These are phyloP conservation scores for Latrodectus hesperus DNA, from an alignment of 2,888 invertebrate genomes.

Conservation along the genomic window DNA sequence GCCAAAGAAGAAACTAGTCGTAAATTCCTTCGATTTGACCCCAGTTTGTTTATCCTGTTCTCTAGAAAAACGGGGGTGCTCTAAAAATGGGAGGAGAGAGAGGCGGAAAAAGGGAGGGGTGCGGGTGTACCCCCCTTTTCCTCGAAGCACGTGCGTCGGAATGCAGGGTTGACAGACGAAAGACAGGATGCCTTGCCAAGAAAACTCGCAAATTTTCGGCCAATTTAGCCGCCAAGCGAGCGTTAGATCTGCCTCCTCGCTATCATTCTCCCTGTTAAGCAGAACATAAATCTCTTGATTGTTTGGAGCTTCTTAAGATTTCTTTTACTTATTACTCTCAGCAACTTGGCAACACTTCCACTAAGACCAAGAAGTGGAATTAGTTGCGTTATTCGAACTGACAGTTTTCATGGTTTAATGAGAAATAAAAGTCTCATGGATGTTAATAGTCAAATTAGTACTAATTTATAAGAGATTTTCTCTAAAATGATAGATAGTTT, in stretches of 20 bases:
- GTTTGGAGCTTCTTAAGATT: conserved; percentile 28
- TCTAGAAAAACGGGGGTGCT: conserved; percentile 2
- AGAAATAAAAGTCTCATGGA: no score
- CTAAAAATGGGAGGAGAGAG: conserved; percentile 14
- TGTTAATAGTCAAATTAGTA: no score
- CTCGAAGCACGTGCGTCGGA: conserved; percentile 43
- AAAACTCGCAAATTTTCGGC: conserved; percentile 57
- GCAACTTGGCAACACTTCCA: neutral
- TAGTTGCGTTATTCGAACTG: neutral
- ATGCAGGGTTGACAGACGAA: conserved; percentile 56
- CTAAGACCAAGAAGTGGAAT: neutral
- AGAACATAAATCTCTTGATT: conserved; percentile 47
- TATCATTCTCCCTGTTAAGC: neutral
- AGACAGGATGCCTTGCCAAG: conserved; percentile 31
- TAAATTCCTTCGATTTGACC: conserved; percentile 55
- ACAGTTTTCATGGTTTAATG: no score
- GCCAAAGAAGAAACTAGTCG: neutral
- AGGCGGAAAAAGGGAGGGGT: conserved; percentile 18
- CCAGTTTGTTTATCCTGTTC: conserved; percentile 30
- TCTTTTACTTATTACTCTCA: neutral
- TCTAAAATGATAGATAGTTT: no score
- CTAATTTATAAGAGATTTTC: no score
- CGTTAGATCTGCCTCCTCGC: conserved; percentile 23
- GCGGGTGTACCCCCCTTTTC: neutral
- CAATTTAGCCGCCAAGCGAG: conserved; percentile 55